phyloP scores from a whole-genome alignment of 64 coral and sea anemone genomes.

The Anthopleura sola region DNA sequence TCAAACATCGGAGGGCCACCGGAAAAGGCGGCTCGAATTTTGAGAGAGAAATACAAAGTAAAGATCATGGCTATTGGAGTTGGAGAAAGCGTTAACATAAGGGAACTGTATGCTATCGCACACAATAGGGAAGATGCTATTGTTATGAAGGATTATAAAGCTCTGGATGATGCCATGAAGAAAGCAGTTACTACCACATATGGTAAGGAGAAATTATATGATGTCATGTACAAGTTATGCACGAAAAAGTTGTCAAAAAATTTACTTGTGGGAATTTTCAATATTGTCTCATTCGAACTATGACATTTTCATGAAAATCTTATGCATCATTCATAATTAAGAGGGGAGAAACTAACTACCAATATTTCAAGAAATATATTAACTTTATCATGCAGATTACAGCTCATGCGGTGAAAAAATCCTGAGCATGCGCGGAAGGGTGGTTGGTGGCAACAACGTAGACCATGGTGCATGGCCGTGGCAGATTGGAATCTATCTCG shows the following conservation, averaged over 20 bases:
- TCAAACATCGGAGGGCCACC: constrained; percentile 79
- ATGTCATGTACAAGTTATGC: too few relatives aligned
- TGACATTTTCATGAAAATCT: too few relatives aligned
- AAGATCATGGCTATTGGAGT: constrained; percentile 78
- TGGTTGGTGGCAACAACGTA: constrained; percentile 44
- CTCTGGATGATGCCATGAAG: neutral
- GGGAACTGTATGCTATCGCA: neutral
- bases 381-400: constrained; percentile 63
- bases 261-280: too few relatives aligned
- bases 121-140: constrained; percentile 32
- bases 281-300: too few relatives aligned
- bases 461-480: constrained; percentile 56
- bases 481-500: constrained; percentile 55
- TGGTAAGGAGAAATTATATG: too few relatives aligned
- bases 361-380: neutral
- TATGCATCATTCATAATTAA: too few relatives aligned
- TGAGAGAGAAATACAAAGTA: constrained; percentile 20
- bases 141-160: neutral
- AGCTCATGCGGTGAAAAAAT: constrained; percentile 41
- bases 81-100: constrained; percentile 19
- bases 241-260: too few relatives aligned
- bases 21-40: constrained; percentile 23
- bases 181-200: too few relatives aligned
- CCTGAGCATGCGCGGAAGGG: constrained; percentile 32
- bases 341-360: too few relatives aligned